Base-by-base conservation (phyloP, 2,888 invertebrate genomes). In the Conistra vaccinii region DNA sequence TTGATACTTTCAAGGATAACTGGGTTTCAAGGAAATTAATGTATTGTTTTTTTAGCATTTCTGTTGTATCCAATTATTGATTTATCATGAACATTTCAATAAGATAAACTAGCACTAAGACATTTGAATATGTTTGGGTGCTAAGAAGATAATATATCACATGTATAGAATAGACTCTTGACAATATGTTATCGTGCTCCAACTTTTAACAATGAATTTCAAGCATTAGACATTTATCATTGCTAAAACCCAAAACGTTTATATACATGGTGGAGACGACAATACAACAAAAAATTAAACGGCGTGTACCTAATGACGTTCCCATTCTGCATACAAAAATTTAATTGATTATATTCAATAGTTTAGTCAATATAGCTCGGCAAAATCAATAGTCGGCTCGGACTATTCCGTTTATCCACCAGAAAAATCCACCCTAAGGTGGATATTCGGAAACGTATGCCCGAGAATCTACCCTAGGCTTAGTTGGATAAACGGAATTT, bases 1-100 rank as follows among this genome's bases (percentile, higher is more conserved):
- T 72, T 73, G 68, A 80, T 72, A 60, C 69, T 73, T 76, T 81
- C 72, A 69, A 83, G 76, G 83, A 77, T 77, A 66, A 66, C 68
- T 71, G 35, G 65, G 57, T 72, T 68, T 61, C 23, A 55, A 78
- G 20, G 29, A 69, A 66, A 66, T 65, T 55, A 55, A 81, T 69
- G 60, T 74, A 62, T 70, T 66, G 29, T 57, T 80, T 67, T 68
- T 72, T 71, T 39, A 42, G 12, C 32, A 32, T 68, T 32, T 61
- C 62, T 70, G 65, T 66, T 32, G 57, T 76, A 67, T 63, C 51
- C 51, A 73, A 67, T 76, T 66, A 77, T 73, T 85, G 68, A 78
- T 82, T 84, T 76, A 80, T 80, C 53, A 48, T 73, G 35, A 53
- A 78, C n/a, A 61, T 62, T 61, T 73, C 73, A 80, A 71, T 57